These are phyloP conservation scores for Dinocampus coccinellae DNA, from an alignment of 2,888 invertebrate species.

Conservation along the genomic window DNA sequence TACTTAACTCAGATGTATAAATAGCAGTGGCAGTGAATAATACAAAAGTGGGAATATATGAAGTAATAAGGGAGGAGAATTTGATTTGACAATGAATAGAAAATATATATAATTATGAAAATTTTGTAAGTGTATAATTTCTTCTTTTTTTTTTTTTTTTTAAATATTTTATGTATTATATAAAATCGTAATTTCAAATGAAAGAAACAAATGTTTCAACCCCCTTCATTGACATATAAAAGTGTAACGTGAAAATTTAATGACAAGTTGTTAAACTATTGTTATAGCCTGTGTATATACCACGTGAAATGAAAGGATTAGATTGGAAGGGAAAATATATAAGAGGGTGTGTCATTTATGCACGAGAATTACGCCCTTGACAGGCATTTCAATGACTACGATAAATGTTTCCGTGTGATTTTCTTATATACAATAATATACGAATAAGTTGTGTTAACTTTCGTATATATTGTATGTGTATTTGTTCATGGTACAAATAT, in stretches of 20 bases:
- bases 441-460: constrained; percentile 3
- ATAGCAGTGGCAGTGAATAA: background rate
- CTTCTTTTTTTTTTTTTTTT: background rate
- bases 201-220: constrained; percentile 7
- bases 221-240: background rate
- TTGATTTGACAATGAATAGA: no score
- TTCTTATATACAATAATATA: constrained; percentile 5
- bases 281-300: constrained; percentile 17
- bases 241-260: constrained; percentile 13
- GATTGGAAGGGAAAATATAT: no score
- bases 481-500: constrained; percentile 9
- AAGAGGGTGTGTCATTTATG: constrained; percentile 24
- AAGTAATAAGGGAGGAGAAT: background rate
- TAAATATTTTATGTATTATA: background rate
- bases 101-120: no score
- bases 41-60: background rate
- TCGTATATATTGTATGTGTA: background rate
- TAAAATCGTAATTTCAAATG: background rate
- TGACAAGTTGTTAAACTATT: constrained; percentile 29
- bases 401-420: constrained; percentile 29
- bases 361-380: constrained; percentile 22
- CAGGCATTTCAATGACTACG: constrained; percentile 31
- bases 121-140: background rate
- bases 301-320: no score
- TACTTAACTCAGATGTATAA: no score